These are phyloP conservation scores for Agyllia agylla DNA, from an alignment of 2,888 invertebrate genomes.

Conservation along the genomic window DNA sequence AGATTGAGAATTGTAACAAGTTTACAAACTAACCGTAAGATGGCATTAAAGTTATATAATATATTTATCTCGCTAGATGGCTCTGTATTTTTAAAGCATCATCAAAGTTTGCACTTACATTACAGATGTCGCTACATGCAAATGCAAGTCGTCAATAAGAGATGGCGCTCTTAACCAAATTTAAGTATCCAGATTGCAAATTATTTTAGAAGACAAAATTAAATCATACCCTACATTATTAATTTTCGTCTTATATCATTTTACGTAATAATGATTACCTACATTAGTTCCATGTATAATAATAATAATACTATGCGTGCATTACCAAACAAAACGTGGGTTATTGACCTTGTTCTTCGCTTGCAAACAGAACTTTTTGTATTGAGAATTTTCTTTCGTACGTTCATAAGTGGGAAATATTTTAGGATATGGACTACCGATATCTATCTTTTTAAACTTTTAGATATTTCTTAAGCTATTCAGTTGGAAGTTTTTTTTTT, in stretches of 20 bases:
- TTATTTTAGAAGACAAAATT: not conserved
- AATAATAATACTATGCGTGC: not conserved
- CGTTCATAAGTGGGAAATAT: not conserved
- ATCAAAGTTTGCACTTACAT: not conserved
- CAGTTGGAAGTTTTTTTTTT: too few relatives aligned
- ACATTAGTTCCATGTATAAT: not conserved
- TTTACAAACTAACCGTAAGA: not conserved
- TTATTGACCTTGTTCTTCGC: slow-evolving; percentile 4
- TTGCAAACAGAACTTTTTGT: not conserved
- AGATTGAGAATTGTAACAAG: not conserved
- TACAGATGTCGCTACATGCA: not conserved
- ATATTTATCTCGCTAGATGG: not conserved
- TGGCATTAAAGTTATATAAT: not conserved
- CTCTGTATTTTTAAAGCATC: not conserved
- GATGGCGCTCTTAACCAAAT: not conserved
- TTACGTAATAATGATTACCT: not conserved
- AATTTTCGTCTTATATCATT: not conserved
- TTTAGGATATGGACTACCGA: not conserved
- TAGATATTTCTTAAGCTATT: too few relatives aligned
- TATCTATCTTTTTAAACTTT: not conserved
- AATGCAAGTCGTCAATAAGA: not conserved
- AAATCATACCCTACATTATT: not conserved
- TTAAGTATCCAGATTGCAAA: not conserved
- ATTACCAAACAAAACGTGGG: not conserved
- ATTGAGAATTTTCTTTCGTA: not conserved